Evolutionary conservation across 1,140 invertebrate genomes (phyloP).

Genomic region (Prorops nasuta): DNA sequence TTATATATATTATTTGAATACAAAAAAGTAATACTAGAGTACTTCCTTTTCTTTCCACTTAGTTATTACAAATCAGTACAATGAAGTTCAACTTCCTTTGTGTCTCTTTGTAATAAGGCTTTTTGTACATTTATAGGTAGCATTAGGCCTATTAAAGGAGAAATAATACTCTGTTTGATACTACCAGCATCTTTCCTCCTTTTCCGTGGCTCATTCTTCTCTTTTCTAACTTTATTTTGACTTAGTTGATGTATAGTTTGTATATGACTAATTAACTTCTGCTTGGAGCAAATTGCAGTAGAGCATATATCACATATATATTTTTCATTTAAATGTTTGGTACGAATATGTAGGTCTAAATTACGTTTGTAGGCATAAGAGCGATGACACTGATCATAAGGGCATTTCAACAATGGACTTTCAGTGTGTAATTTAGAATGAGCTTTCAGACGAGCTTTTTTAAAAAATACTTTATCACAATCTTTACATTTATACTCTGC

Average conservation of each 20-base stretch:
- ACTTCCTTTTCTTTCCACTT: background rate
- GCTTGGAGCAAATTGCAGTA: conserved; percentile 6
- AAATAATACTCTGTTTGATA: conserved; percentile 4
- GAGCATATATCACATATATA: conserved; percentile 16
- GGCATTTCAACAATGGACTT: conserved; percentile 13
- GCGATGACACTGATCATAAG: conserved; percentile 10
- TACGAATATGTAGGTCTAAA: conserved; percentile 10
- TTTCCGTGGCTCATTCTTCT: background rate
- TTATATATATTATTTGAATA: background rate
- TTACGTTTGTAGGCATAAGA: conserved; percentile 18
- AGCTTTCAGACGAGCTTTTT: background rate
- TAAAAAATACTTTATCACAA: conserved; percentile 13
- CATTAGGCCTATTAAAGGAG: conserved; percentile 11
- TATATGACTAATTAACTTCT: conserved; percentile 13
- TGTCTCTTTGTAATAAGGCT: conserved; percentile 5
- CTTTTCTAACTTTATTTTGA: conserved; percentile 5
- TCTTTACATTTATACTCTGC: conserved; percentile 7
- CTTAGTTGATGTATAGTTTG: background rate
- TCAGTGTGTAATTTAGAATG: conserved; percentile 9
- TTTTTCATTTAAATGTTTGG: conserved; percentile 7
- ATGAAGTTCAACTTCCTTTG: background rate
- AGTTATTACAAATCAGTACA: no score
- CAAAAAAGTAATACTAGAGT: background rate
- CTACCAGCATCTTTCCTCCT: conserved; percentile 6
- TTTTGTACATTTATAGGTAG: background rate